Conservation (phyloP, 2,888 invertebrate species). For the Phania funesta region DNA sequence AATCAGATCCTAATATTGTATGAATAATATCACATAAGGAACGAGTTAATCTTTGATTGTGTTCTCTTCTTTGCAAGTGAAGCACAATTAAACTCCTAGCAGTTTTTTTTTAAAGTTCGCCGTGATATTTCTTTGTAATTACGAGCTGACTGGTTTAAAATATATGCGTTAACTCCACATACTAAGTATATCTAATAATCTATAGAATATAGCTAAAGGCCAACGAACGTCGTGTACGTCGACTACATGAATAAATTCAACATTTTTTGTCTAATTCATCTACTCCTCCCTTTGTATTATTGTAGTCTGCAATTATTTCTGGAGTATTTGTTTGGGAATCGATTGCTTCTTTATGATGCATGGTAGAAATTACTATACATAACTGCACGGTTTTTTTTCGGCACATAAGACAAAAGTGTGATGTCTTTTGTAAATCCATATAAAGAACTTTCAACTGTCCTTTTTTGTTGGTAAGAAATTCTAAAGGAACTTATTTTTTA, state of each 20-base stretch:
- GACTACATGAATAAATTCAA: conserved; percentile 51
- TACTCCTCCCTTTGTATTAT: conserved; percentile 7
- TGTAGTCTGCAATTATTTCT: too few relatives aligned
- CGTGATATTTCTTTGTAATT: conserved; percentile 40
- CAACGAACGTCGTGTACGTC: conserved; percentile 37
- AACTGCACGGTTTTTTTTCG: background rate
- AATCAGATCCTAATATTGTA: conserved; percentile 43
- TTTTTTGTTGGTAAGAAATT: too few relatives aligned
- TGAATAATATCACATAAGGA: conserved; percentile 39
- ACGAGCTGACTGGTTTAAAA: conserved; percentile 49
- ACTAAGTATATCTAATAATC: conserved; percentile 47
- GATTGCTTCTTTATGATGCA: too few relatives aligned
- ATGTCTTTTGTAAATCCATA: too few relatives aligned
- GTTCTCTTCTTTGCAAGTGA: conserved; percentile 58
- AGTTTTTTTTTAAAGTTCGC: conserved; percentile 49
- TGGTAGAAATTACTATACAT: background rate
- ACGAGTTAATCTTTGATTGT: conserved; percentile 49
- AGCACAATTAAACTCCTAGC: conserved; percentile 48
- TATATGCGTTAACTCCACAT: conserved; percentile 27
- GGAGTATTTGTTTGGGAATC: too few relatives aligned
- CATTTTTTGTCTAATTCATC: conserved; percentile 32
- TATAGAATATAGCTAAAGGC: background rate
- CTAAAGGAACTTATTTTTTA: conserved; percentile 37
- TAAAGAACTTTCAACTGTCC: too few relatives aligned
- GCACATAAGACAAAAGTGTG: background rate